Percentiles rank a stretch among this genome's conserved stretches.
Conservation (phyloP, 2,888 invertebrate genomes). For the Pseudococcus jackbeardsleyi region DNA sequence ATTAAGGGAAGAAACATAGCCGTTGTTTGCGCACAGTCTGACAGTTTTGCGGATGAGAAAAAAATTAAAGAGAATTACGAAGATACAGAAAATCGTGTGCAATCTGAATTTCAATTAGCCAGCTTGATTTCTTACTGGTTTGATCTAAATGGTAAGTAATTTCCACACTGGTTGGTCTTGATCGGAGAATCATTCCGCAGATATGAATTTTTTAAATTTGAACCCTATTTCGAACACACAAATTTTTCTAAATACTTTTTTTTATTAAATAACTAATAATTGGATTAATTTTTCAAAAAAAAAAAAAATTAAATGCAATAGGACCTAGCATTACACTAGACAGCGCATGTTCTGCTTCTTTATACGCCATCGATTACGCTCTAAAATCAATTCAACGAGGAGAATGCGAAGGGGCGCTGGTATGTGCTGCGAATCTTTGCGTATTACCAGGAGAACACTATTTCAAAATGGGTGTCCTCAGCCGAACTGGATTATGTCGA, state of each 20-base stretch:
- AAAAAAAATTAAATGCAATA: neutral
- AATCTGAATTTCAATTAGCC: neutral
- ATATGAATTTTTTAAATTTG: too few species aligned
- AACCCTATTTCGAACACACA: too few species aligned
- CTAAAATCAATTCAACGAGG: neutral
- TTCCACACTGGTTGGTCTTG: neutral
- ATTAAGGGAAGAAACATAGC: neutral
- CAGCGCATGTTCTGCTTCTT: neutral
- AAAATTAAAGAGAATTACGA: neutral
- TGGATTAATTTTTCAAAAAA: too few species aligned
- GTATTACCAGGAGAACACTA: neutral
- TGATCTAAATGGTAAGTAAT: neutral
- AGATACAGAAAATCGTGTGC: neutral
- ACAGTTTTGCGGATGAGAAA: neutral
- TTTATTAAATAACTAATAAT: too few species aligned
- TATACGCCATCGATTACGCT: constrained; percentile 12
- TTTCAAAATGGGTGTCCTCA: neutral
- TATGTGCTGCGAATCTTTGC: neutral
- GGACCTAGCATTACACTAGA: constrained; percentile 25
- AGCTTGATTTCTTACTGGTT: neutral
- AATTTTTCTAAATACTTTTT: too few species aligned
- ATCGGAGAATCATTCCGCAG: too few species aligned
- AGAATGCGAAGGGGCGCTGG: neutral
- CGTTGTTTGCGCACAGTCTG: neutral
- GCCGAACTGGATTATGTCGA: neutral